These are phyloP conservation scores for Muscicapa comitata DNA, from an alignment of 2,797 vertebrate species.

Conservation along the genomic window DNA sequence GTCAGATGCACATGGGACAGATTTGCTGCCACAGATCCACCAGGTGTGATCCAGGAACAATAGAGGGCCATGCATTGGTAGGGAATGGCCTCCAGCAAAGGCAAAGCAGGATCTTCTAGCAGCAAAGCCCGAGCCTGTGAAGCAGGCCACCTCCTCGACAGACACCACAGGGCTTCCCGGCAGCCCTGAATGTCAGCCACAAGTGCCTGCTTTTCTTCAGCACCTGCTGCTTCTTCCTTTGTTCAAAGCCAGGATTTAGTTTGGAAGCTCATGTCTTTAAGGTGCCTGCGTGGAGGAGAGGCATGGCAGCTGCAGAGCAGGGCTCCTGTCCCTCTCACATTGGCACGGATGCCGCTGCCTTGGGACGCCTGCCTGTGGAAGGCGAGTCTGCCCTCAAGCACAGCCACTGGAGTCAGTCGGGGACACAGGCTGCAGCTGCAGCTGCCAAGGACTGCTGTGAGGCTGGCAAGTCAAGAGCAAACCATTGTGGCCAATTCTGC, in stretches of 20 bases:
- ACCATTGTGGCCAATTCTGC: neutral
- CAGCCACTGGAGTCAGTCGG: neutral
- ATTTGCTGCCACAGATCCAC: too few relatives aligned
- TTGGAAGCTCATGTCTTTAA: neutral
- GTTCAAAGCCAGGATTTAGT: neutral
- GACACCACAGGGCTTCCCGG: neutral
- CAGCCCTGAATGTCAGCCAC: accelerated
- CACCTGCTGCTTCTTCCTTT: neutral
- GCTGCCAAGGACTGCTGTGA: neutral
- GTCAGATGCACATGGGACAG: too few relatives aligned
- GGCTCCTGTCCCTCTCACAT: accelerated
- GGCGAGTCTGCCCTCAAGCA: neutral
- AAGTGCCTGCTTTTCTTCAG: neutral
- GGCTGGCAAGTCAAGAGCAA: neutral
- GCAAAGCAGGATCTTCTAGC: neutral
- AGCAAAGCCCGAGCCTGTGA: neutral
- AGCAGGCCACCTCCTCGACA: neutral
- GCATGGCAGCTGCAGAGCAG: neutral
- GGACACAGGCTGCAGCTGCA: neutral
- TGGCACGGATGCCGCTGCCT: neutral
- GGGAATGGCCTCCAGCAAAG: neutral
- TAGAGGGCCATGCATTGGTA: too few relatives aligned
- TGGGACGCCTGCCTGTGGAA: neutral
- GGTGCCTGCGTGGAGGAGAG: neutral
- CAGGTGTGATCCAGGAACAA: too few relatives aligned